Conservation (phyloP, 2,888 invertebrate genomes). For the Zeuzera pyrina region DNA sequence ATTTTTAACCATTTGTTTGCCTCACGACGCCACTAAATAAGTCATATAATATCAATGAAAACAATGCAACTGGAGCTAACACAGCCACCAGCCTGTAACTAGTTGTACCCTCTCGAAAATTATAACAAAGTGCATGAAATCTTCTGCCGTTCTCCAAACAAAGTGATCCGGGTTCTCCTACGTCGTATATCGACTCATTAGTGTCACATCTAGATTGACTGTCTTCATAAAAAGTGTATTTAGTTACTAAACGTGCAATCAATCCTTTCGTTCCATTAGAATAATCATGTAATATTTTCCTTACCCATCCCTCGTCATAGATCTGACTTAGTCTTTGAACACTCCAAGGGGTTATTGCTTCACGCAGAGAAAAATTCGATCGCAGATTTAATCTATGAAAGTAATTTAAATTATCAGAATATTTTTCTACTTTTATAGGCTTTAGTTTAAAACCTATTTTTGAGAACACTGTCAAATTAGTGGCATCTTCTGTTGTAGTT, state of each 20-base stretch:
- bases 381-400: too few species aligned
- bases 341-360: conserved; percentile 21
- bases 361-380: neutral
- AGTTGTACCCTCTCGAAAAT: conserved; percentile 47
- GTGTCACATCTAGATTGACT: conserved; percentile 39
- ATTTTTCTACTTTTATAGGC: neutral
- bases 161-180: conserved; percentile 38
- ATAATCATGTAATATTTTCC: conserved; percentile 18
- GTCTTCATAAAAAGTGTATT: conserved; percentile 39
- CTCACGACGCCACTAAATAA: conserved; percentile 58
- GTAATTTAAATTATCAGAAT: too few species aligned
- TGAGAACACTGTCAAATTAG: conserved; percentile 21
- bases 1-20: conserved; percentile 37
- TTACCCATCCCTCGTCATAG: conserved; percentile 31
- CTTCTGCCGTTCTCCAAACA: conserved; percentile 43
- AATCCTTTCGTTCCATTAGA: conserved; percentile 38
- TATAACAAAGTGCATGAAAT: conserved; percentile 45
- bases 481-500: conserved; percentile 18
- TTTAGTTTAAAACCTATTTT: conserved; percentile 26
- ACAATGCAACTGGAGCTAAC: conserved; percentile 48
- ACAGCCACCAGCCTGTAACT: conserved; percentile 52
- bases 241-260: conserved; percentile 42
- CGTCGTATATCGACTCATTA: conserved; percentile 37
- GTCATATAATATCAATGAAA: conserved; percentile 55
- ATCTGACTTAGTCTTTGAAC: conserved; percentile 32